Percentiles rank a stretch among this genome's conserved stretches.
These are phyloP conservation scores for Orius insidiosus DNA, from an alignment of 1,140 invertebrate genomes.

Conservation along the genomic window DNA sequence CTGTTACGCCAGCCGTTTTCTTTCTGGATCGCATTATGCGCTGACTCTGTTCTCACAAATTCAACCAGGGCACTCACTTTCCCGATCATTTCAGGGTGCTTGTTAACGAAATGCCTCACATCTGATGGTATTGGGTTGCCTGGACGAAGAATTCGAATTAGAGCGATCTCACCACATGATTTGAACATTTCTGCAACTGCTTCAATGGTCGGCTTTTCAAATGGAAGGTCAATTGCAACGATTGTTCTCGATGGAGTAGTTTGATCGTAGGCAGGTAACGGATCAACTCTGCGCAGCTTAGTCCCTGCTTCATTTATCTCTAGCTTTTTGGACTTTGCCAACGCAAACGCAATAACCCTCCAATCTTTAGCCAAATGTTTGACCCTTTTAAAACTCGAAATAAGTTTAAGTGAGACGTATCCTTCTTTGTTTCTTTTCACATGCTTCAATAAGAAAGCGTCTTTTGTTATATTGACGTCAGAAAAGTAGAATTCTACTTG, in stretches of 20 bases:
- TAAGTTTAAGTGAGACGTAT: slow-evolving; percentile 82
- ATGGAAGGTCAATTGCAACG: slow-evolving; percentile 66
- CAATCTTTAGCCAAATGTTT: slow-evolving; percentile 85
- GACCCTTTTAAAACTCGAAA: slow-evolving; percentile 83
- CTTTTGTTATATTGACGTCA: slow-evolving; percentile 84
- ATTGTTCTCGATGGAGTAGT: slow-evolving; percentile 78
- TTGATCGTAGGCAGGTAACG: slow-evolving; percentile 77
- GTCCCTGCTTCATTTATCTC: slow-evolving; percentile 82
- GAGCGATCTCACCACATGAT: slow-evolving; percentile 68
- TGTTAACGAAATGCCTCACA: slow-evolving; percentile 72
- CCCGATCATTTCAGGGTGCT: slow-evolving; percentile 69
- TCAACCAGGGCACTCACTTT: slow-evolving; percentile 76
- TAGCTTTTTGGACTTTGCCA: slow-evolving; percentile 59
- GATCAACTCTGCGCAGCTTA: slow-evolving; percentile 69
- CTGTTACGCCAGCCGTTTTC: slow-evolving; percentile 29
- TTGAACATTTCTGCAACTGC: slow-evolving; percentile 74
- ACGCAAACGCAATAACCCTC: slow-evolving; percentile 70
- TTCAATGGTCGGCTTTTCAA: slow-evolving; percentile 69
- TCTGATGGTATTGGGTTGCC: slow-evolving; percentile 75
- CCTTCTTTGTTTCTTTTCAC: slow-evolving; percentile 87
- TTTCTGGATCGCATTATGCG: slow-evolving; percentile 56
- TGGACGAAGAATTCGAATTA: slow-evolving; percentile 68
- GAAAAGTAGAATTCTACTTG: slow-evolving; percentile 90
- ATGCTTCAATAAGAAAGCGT: slow-evolving; percentile 87
- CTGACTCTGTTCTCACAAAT: slow-evolving; percentile 71